Conservation (phyloP, 2,113 vertebrate genomes). For the Herpailurus yagouaroundi region DNA sequence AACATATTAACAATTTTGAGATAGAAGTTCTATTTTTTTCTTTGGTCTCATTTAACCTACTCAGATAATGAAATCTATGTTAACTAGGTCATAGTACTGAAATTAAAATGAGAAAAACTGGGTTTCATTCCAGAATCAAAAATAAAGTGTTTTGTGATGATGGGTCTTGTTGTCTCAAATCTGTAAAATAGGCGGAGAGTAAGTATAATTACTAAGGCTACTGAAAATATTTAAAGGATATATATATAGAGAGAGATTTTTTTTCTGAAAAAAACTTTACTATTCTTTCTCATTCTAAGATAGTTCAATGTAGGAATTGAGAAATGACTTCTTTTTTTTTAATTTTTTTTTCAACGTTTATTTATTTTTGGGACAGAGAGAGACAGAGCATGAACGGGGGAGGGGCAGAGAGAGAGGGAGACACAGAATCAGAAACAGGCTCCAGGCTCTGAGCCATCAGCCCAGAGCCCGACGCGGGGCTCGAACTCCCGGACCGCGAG, state of each 20-base stretch:
- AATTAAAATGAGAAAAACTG: not conserved
- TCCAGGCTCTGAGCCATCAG: no score
- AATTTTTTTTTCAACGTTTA: no score
- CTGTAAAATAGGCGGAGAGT: not conserved
- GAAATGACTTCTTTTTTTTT: slow-evolving; percentile 61
- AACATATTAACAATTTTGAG: not conserved
- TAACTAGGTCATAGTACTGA: not conserved
- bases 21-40: not conserved
- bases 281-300: slow-evolving; percentile 27
- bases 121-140: not conserved
- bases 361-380: no score
- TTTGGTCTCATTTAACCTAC: not conserved
- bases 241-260: not conserved
- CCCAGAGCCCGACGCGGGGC: no score
- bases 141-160: not conserved
- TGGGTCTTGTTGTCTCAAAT: not conserved
- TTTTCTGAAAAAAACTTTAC: not conserved
- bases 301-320: not conserved
- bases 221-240: not conserved
- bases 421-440: no score
- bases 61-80: not conserved
- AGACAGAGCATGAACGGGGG: no score
- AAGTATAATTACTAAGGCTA: not conserved
- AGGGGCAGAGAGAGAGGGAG: no score
- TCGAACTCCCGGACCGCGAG: no score